Base-by-base conservation (phyloP, 2,797 vertebrate species). In the Dicrostonyx torquatus region DNA sequence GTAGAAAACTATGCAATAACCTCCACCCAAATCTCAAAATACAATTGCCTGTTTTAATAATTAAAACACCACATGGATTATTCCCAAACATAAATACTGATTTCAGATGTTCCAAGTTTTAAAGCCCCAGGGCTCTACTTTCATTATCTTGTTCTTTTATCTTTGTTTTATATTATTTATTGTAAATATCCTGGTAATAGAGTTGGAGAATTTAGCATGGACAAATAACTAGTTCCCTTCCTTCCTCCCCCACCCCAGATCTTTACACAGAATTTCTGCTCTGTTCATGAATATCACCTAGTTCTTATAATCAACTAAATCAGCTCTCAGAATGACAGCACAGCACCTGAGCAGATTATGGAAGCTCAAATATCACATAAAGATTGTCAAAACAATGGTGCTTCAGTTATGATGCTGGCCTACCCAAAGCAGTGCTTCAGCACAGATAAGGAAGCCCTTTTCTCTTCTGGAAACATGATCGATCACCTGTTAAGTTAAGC, bases 161-260 rank as follows among this genome's bases (percentile, higher is more conserved):
- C 89, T 64, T 50, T 62, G 86, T 66, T 79, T 37, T 29, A 68
- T 73, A 55, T 50, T 50, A 84, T 82, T 80, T 89, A 86, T 82
- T 92, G 86, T 58, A 94, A 94, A 91, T n/a, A 89, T 85, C 5
- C 14, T 64, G 40, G n/a, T 84, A 93, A 94, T 85, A n/a, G 40
- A 94, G 15, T 58, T 82, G 4, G 31, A 29, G 12, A 53, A 14
- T 53, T n/a, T 85, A 14, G 12, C 22, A 37, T 77, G 11, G 43
- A 83, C 53, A 31, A 70, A 64, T 75, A 77, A 82, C n/a, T 43
- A 89, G 50, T 20, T 60, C 58, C 48, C 34, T 1, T 22, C 3
- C 18, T 22, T n/a, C 2, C 34, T 55, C 34, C n/a, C 1, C 48
- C 2, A 8, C 8, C 55, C n/a, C 34, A 80, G 7, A 48, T n/a